Evolutionary conservation across 2,797 vertebrate species (phyloP), one percentile per base, ranked within the genome.

Genomic region (Lateolabrax maculatus): DNA sequence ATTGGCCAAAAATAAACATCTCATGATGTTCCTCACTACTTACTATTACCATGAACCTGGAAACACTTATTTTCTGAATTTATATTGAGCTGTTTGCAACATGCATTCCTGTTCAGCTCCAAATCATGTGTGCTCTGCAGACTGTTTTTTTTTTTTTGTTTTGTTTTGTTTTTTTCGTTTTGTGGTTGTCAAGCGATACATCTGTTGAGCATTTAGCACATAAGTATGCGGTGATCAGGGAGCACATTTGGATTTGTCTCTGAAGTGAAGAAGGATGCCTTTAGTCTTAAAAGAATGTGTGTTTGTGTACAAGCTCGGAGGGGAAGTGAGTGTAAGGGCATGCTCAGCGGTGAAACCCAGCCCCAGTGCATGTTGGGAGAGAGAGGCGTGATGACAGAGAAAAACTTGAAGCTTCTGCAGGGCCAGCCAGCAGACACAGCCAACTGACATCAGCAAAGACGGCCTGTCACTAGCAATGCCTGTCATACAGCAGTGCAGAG

Each of bases 381-480:
- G 86, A 71, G 70, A 83, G 85, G 84, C 75, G 37, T 63, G 90
- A 92, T 88, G 93, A 93, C 89, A 92, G 90, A 69, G 81, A 82
- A 87, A 64, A 79, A 88, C 80, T 82, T 57, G 71, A 64, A 86
- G 84, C 85, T 85, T 90, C 91, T 90, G 83, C 84, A 19, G 91
- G 89, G 86, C 84, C 73, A 27, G 88, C 84, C 88, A 75, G 78
- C 84, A 89, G 86, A 88, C 81, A 86, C 44, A 31, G 79, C 67
- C 86, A 75, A 79, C 85, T 92, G 90, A 91, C 92, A 92, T 92
- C 89, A 83, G 90, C 84, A 74, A 83, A 91, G 89, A 89, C 74
- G 68, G 88, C 91, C 80, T 93, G 93, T 95, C 93, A 92, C 83
- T 89, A 88, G 84, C 79, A 55, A 91, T 95, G 80, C 77, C 71